Evolutionary conservation across 1,140 invertebrate species (phyloP), one percentile per base, ranked within the genome.

Genomic region (Belonocnema kinseyi): DNA sequence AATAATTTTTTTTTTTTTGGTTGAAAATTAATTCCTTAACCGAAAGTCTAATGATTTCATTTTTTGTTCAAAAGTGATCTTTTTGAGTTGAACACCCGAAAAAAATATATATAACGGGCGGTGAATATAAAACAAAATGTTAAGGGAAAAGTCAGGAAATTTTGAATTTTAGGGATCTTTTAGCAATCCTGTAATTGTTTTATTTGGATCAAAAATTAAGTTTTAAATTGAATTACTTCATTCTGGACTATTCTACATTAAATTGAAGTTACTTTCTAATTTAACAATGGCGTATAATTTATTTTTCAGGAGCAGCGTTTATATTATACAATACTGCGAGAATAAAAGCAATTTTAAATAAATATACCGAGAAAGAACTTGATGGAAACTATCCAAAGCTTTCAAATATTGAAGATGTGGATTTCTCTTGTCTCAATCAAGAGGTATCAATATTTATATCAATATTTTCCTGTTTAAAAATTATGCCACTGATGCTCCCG

Each of bases 291-390:
- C 52, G 66, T 73, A 73, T 13, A 46, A 16, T 21, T 61, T 33
- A 40, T 82, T 61, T 90, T 89, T 74, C 85, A 95, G 94, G 94
- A 71, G 93, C 94, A n/a, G 88, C 93, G 51, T 96, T 95, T 88
- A 92, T 95, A 52, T 90, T 96, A n/a, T 96, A 96, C 84, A 96
- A 96, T 83, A 93, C 92, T 85, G 94, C 94, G 0, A 92, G 95
- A 75, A 85, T 96, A 78, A 90, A 93, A 78, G 92, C 93, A 2
- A 92, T 96, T 75, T 88, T 95, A 54, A 89, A 92, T 74, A 93
- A 93, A 76, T 95, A 94, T 86, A 87, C 93, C 54, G 85, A 91
- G 2, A 92, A 91, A 83, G 92, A 93, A 10, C 77, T 78, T 2
- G 83, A 85, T 13, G 91, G 91, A 8, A 84, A 89, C 2, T 95